phyloP scores from a whole-genome alignment of 2,888 invertebrate species.

The Stenodema calcarata region DNA sequence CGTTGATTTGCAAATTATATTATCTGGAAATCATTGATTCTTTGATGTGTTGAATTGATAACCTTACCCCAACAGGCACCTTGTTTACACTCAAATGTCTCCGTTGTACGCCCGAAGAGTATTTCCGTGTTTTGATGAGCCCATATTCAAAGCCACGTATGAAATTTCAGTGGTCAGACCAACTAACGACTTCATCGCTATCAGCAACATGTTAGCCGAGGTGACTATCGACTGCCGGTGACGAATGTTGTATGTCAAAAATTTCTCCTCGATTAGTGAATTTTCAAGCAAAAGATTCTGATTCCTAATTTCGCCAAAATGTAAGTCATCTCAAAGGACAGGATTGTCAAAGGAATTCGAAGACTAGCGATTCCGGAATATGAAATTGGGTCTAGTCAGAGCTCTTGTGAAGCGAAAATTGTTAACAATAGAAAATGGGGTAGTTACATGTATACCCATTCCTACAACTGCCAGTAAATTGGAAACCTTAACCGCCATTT shows the following conservation, averaged over 20 bases:
- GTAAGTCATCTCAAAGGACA: too few species aligned
- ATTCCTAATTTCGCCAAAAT: neutral
- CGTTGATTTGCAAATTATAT: too few species aligned
- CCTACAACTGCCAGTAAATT: neutral
- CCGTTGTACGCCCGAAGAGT: constrained; percentile 38
- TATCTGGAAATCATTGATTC: too few species aligned
- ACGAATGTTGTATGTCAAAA: too few species aligned
- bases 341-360: too few species aligned
- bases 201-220: neutral
- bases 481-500: too few species aligned
- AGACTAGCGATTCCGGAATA: too few species aligned
- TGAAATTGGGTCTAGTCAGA: too few species aligned
- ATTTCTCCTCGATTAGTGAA: neutral
- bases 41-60: neutral
- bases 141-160: constrained; percentile 35
- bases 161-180: constrained; percentile 18
- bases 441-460: neutral
- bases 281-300: neutral
- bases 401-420: too few species aligned
- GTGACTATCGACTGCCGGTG: too few species aligned
- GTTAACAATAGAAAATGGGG: neutral
- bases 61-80: neutral
- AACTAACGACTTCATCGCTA: constrained; percentile 6
- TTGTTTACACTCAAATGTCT: constrained; percentile 25
- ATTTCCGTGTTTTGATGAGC: constrained; percentile 44